phyloP scores from a whole-genome alignment of 92 coral and sea anemone genomes.

The Porites cylindrica region DNA sequence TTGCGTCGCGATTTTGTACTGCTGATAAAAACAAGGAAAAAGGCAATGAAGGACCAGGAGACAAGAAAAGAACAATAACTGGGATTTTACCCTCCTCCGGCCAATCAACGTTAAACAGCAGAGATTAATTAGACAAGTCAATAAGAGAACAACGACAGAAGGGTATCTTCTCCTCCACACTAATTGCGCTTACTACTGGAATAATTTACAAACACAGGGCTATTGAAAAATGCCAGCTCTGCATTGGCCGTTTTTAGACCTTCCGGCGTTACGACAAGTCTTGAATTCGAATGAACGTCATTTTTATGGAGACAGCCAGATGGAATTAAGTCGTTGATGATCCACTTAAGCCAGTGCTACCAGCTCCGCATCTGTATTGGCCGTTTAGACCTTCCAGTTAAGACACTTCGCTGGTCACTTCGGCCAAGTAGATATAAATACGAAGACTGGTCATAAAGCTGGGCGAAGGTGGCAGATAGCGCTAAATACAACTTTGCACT shows the following conservation, averaged over 20 bases:
- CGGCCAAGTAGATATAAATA: too few species aligned
- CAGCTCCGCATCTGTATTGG: not conserved
- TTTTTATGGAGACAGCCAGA: conserved; percentile 37
- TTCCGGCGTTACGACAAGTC: conserved; percentile 80
- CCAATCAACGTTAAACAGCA: conserved; percentile 18
- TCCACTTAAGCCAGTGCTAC: conserved; percentile 27
- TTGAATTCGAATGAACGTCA: conserved; percentile 49
- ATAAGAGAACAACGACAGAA: conserved; percentile 72
- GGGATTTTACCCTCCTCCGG: not conserved
- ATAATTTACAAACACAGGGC: conserved; percentile 26
- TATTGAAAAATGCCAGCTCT: conserved; percentile 13
- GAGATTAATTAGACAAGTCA: conserved; percentile 74
- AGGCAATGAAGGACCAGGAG: not conserved
- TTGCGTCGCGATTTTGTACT: not conserved
- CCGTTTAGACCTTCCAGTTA: too few species aligned
- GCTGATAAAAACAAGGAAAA: not conserved
- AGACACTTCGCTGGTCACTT: too few species aligned
- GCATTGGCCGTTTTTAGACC: conserved; percentile 63
- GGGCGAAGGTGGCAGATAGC: conserved; percentile 63
- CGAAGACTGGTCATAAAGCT: conserved; percentile 49
- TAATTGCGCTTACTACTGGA: conserved; percentile 85
- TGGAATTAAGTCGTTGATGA: conserved; percentile 34
- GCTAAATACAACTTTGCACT: conserved; percentile 89
- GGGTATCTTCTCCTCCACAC: conserved; percentile 90
- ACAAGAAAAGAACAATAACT: not conserved